phyloP scores from a whole-genome alignment of 2,888 invertebrate genomes.

The Troglohyphantes excavatus region DNA sequence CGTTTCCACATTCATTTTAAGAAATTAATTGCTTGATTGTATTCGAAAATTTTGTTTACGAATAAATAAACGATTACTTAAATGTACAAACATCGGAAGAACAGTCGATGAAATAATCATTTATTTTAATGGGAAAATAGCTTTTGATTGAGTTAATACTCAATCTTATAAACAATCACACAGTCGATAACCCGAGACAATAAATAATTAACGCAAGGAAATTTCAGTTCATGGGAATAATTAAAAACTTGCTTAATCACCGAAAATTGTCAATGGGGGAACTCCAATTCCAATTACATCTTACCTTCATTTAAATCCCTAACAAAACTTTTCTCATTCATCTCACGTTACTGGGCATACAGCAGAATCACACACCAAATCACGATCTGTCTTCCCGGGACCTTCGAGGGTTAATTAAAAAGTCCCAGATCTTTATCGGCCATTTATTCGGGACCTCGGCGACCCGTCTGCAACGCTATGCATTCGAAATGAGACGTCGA shows the following conservation, averaged over 20 bases:
- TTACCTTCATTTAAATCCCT: neutral
- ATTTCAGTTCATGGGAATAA: too few species aligned
- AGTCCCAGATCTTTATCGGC: conserved; percentile 47
- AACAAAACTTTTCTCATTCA: neutral
- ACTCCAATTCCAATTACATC: neutral
- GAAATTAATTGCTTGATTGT: too few species aligned
- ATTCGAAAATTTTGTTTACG: too few species aligned
- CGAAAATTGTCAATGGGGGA: neutral
- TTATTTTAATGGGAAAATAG: too few species aligned
- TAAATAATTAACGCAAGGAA: too few species aligned
- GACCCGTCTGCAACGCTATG: conserved; percentile 4
- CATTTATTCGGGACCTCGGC: conserved; percentile 39
- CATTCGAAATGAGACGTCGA: conserved; percentile 39
- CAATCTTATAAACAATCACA: too few species aligned
- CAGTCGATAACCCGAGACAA: too few species aligned
- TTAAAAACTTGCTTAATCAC: neutral
- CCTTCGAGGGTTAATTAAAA: conserved; percentile 50
- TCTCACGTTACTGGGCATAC: neutral
- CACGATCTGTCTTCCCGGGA: conserved; percentile 31
- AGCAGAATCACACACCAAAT: conserved; percentile 16
- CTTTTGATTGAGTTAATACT: too few species aligned
- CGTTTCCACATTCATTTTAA: too few species aligned
- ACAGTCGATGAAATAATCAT: too few species aligned
- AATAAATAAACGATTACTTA: too few species aligned
- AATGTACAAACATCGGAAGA: too few species aligned